These are phyloP conservation scores for Athalia circularis DNA, from an alignment of 2,888 invertebrate species.

Conservation along the genomic window DNA sequence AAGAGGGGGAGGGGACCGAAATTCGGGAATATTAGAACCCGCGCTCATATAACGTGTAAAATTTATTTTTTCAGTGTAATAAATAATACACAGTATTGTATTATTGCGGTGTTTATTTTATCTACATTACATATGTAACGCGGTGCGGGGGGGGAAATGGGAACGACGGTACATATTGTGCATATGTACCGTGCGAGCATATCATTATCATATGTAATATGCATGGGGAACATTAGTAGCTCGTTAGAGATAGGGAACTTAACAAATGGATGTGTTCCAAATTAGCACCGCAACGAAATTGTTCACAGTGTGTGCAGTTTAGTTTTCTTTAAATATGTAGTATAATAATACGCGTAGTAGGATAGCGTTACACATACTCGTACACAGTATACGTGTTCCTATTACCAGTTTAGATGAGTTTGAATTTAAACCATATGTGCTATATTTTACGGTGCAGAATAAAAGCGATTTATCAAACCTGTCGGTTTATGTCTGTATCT, in stretches of 20 bases:
- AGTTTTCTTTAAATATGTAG: no score
- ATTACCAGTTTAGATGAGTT: no score
- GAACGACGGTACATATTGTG: background rate
- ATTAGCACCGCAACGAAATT: conserved; percentile 28
- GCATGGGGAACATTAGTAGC: conserved; percentile 44
- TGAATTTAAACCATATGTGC: background rate
- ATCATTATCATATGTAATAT: conserved; percentile 43
- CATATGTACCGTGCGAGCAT: background rate
- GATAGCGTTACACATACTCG: no score
- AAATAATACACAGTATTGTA: background rate
- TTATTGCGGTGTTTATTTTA: background rate
- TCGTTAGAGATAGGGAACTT: conserved; percentile 46
- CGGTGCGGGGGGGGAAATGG: background rate
- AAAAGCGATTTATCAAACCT: conserved; percentile 36
- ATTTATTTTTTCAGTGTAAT: conserved; percentile 27
- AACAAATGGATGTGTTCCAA: conserved; percentile 40
- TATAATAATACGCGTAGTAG: no score
- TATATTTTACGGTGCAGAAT: conserved; percentile 2
- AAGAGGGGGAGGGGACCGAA: no score
- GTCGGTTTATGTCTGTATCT: conserved; percentile 19
- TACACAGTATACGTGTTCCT: background rate
- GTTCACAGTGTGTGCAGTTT: conserved; percentile 14
- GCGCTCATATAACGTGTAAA: conserved; percentile 31
- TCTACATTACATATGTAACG: background rate
- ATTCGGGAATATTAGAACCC: no score